A percentile compares a stretch with the other conserved stretches of the same genome.
Conservation (phyloP, 2,888 invertebrate genomes). For the Apamea crenata region DNA sequence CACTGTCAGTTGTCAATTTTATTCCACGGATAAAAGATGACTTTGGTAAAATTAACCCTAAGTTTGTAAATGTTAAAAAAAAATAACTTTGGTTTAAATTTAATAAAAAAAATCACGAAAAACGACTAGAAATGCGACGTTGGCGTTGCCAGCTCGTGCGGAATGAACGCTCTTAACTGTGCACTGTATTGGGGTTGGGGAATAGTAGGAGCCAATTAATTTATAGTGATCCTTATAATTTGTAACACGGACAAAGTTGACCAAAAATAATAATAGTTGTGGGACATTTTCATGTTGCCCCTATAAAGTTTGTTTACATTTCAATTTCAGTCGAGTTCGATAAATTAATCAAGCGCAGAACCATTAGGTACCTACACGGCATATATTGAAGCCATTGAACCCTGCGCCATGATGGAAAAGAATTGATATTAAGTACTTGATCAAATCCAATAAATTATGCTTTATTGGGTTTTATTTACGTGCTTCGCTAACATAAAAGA, state of each 20-base stretch:
- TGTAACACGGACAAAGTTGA: constrained; percentile 5
- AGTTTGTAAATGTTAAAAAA: too few species aligned
- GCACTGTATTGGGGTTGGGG: neutral
- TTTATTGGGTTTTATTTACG: neutral
- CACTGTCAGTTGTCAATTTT: too few species aligned
- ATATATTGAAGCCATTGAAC: constrained; percentile 3
- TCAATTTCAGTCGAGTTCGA: constrained; percentile 21
- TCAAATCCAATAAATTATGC: neutral
- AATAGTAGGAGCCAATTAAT: neutral
- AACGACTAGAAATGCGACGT: neutral
- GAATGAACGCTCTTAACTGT: neutral
- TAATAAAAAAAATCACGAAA: neutral
- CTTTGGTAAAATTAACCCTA: too few species aligned
- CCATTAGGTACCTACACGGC: neutral
- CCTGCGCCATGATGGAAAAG: neutral
- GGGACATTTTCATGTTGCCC: constrained; percentile 6
- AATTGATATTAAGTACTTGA: neutral
- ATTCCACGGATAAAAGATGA: too few species aligned
- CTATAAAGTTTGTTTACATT: constrained; percentile 16
- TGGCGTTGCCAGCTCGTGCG: too few species aligned
- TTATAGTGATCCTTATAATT: neutral
- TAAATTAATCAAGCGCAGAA: constrained; percentile 23
- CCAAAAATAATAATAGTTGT: neutral
- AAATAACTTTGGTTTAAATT: neutral
- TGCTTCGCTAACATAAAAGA: neutral